Base-by-base conservation (phyloP, 92 coral and sea anemone genomes). In the Epizoanthus illoricatus region DNA sequence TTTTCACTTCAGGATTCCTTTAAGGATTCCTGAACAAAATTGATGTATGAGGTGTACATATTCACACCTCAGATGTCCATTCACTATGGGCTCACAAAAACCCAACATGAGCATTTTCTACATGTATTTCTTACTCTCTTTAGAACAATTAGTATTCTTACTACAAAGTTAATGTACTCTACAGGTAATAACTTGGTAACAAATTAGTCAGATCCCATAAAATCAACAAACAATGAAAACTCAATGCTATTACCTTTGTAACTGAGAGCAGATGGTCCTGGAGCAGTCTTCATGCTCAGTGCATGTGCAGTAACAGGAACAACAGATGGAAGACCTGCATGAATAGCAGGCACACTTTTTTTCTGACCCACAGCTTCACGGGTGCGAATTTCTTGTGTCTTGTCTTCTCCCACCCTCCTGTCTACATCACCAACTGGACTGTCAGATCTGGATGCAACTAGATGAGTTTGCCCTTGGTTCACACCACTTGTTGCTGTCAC, bases 321-420 rank as follows among this genome's bases (percentile, higher is more conserved):
- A 16, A 93, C 94, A 18, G 97, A 85, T 0, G 97, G 97, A 59
- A 93, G 89, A 7, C 97, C 97, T 23, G 92, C 93, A 83, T 93
- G 97, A 63, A 93, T 91, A 11, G 96, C 94, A 9, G 97, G 98
- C 65, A 89, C 87, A 52, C 91, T 86, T 71, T 94, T 91, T 65
- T 91, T 91, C 33, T 87, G 79, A 7, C 88, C 86, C 28, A 88
- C 94, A 11, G 99, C 97, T 71, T 96, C 99, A 33, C 99, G 94
- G 56, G 90, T 93, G 19, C 92, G 94, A 16, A 94, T 76, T n/a
- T 87, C 91, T 8, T 89, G 87, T 5, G 86, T 85, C 87, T 90
- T 96, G 28, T 94, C 98, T 3, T 85, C 89, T 62, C 88, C 90
- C 13, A 89, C 87, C 47, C 90, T 90, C 80, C 90, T 88, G 79